Evolutionary conservation across 1,140 invertebrate species (phyloP).

Genomic region (Drosophila virilis): DNA sequence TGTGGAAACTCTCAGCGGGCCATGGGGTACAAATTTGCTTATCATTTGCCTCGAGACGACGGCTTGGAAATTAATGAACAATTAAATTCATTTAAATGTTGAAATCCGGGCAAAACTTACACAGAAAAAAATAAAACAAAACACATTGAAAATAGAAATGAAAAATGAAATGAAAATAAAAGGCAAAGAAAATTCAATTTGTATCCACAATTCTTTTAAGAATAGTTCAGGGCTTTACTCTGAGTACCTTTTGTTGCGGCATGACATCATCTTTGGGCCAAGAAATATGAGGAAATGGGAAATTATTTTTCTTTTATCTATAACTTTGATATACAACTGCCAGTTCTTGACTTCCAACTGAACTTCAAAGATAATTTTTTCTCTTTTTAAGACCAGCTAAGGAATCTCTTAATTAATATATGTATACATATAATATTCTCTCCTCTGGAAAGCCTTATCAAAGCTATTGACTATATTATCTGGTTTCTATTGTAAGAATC

Average conservation of each 20-base stretch:
- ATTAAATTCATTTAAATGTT: constrained; percentile 23
- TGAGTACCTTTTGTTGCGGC: background rate
- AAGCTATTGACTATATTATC: too few relatives aligned
- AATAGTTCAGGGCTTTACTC: background rate
- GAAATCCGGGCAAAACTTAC: constrained; percentile 22
- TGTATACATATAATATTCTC: too few relatives aligned
- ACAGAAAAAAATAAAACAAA: background rate
- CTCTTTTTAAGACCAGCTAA: too few relatives aligned
- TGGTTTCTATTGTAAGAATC: too few relatives aligned
- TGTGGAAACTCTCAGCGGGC: constrained; percentile 2
- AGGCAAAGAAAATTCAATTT: background rate
- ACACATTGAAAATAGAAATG: too few relatives aligned
- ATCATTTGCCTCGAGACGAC: constrained; percentile 2
- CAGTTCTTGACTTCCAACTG: too few relatives aligned
- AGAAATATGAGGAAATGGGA: too few relatives aligned
- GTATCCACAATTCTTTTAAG: background rate
- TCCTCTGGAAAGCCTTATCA: too few relatives aligned
- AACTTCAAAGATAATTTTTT: too few relatives aligned
- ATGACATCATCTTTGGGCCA: background rate
- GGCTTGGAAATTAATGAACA: constrained; percentile 13
- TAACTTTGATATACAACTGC: too few relatives aligned
- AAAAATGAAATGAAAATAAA: constrained; percentile 27
- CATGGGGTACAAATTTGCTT: constrained; percentile 13
- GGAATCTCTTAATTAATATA: too few relatives aligned
- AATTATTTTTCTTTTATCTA: too few relatives aligned